A percentile compares a stretch with the other conserved stretches of the same genome.
phyloP scores from a whole-genome alignment of 92 coral and sea anemone genomes.

The Zoanthus gigantus region DNA sequence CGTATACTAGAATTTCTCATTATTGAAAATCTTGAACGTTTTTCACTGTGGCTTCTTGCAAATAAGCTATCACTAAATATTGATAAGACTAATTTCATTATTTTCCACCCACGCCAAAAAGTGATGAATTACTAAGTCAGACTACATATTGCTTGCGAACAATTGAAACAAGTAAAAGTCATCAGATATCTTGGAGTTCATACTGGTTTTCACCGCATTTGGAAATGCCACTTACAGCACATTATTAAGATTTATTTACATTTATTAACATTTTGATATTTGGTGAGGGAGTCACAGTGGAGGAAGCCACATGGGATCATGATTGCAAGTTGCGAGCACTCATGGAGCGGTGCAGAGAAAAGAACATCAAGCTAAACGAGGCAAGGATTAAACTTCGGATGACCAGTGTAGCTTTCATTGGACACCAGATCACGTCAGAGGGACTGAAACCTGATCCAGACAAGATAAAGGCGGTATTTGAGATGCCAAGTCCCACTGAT shows the following conservation, averaged over 20 bases:
- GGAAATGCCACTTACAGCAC: too few relatives aligned
- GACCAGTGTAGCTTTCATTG: conserved; percentile 13
- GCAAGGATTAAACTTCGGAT: not conserved
- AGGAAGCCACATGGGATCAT: not conserved
- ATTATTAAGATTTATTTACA: not conserved
- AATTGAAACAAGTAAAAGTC: too few relatives aligned
- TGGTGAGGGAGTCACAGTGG: not conserved
- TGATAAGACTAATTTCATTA: too few relatives aligned
- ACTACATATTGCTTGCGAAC: too few relatives aligned
- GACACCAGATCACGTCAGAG: not conserved
- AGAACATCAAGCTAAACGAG: conserved; percentile 9
- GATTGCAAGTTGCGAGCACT: conserved; percentile 26
- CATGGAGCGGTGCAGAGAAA: conserved; percentile 16
- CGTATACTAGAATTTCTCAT: too few relatives aligned
- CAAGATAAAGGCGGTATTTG: not conserved
- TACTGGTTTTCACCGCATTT: too few relatives aligned
- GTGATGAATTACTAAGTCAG: too few relatives aligned
- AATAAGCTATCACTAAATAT: too few relatives aligned
- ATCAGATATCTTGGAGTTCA: too few relatives aligned
- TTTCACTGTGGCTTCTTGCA: too few relatives aligned
- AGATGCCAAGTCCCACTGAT: conserved; percentile 18
- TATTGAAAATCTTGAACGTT: too few relatives aligned
- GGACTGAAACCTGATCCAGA: conserved; percentile 29
- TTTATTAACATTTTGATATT: not conserved
- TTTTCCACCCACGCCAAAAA: too few relatives aligned